Base-by-base conservation (phyloP, 2,113 vertebrate species). In the Ceyx melanurus region DNA sequence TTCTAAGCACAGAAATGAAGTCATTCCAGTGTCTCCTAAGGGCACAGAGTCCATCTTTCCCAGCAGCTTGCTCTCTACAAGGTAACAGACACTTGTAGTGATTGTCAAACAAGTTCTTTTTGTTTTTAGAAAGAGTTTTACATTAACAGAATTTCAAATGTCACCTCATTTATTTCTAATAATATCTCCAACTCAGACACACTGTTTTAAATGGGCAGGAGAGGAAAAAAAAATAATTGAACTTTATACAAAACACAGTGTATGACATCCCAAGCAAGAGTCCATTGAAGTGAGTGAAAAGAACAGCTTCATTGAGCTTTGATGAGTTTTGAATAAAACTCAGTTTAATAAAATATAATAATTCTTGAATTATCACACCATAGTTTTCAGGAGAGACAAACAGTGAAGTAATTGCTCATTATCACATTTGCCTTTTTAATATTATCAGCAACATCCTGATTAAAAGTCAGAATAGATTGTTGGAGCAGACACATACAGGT, bases 1-100 rank as follows among this genome's bases (percentile, higher is more conserved):
- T 88, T 86, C 86, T 82, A 37, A 86, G 86, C 86, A 82, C 56
- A 86, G 80, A 75, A 90, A 82, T 94, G 56, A 94, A 95, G 90
- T 88, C 73, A 92, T 82, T 71, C 43, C 82, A 71, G 45, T 50
- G 35, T 92, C 78, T 94, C 86, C 88, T 92, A 50, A 92, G 62
- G 86, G 70, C 93, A 92, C 80, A 60, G 31, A 78, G 66, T 71
- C 51, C 56, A 79, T 88, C 88, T 81, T 87, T 82, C 72, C 68
- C 83, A 93, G 71, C 60, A 86, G 29, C 13, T 68, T 26, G 43
- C 22, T 92, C 73, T 78, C 77, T n/a, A 23, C 40, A 61, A 78
- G 54, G 86, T 68, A 29, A 88, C 28, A 78, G 42, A 57, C 40
- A 53, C 62, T 79, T 45, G 46, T 9, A 70, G 64, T 14, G 56